Base-by-base conservation (phyloP, 2,888 invertebrate species). In the Pegoplata infirma region DNA sequence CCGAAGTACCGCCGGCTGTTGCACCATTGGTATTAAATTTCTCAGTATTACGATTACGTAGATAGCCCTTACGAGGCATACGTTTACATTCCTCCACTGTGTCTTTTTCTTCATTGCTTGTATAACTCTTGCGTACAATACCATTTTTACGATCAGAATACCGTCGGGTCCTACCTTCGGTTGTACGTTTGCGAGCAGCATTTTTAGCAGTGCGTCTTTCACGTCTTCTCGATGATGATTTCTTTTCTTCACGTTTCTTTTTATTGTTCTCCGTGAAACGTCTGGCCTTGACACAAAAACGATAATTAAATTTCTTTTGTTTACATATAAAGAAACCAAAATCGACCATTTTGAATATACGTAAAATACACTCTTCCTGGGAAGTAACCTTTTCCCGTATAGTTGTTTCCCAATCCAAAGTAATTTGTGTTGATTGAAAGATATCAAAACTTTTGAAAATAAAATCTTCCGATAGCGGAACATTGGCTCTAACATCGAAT, bases 401-500 rank as follows among this genome's bases (percentile, higher is more conserved):
- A 0, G 87, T 88, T 1, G 88, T 86, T 81, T 89, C 89, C 96
- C 96, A 96, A 85, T 95, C 93, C 5, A 95, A 90, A 17, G 92
- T 91, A 82, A 92, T 91, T 84, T 95, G 94, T 47, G 93, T 92
- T 81, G 91, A 91, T 83, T 93, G 92, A 68, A 95, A 91, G 59
- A 94, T 91, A 82, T 92, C 92, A 40, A 94, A 91, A 12, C 94
- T 94, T 85, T 94, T 93, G 69, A 96, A 90, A 83, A 93, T 92
- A 0, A 94, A 91, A 86, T 96, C 96, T 90, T 96, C 96, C 0
- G 93, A 92, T 19, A 96, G 85, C 1, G 95, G 94, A 59, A 94
- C 92, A 55, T 90, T 91, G 78, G 91, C 91, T 80, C 92, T 92
- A 81, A 92, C 92, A 76, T 92, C 90, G 82, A 92, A 91, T 0